A percentile compares a stretch with the other conserved stretches of the same genome.
phyloP scores from a whole-genome alignment of 2,888 invertebrate species.

The Rhagonycha lutea region DNA sequence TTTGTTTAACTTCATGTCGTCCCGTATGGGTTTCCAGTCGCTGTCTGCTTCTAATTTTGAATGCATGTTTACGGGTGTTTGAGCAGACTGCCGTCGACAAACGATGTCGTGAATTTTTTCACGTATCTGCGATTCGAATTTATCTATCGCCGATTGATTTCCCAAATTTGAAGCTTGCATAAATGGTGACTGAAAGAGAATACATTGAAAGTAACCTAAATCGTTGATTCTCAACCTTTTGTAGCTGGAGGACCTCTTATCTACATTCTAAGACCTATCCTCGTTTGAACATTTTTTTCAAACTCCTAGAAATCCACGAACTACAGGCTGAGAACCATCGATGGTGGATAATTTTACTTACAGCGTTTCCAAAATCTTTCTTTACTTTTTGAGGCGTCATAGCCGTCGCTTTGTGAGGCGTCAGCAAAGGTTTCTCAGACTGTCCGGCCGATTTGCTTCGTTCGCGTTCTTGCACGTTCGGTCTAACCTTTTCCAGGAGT shows the following conservation, averaged over 20 bases:
- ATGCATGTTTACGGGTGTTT: constrained; percentile 24
- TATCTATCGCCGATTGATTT: constrained; percentile 50
- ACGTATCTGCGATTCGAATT: constrained; percentile 55
- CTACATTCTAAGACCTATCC: background rate
- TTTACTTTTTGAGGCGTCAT: constrained; percentile 39
- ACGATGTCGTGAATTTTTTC: constrained; percentile 56
- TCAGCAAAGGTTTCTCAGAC: constrained; percentile 41
- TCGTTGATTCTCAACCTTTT: background rate
- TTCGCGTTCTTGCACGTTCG: constrained; percentile 50
- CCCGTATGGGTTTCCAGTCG: constrained; percentile 50
- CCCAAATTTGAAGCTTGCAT: constrained; percentile 35
- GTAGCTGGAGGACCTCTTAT: background rate
- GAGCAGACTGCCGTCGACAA: constrained; percentile 46
- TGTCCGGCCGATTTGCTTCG: constrained; percentile 52
- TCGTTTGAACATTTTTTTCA: background rate
- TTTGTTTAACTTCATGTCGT: constrained; percentile 56
- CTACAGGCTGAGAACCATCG: background rate
- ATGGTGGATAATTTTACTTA: constrained; percentile 9
- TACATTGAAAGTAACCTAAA: background rate
- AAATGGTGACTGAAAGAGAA: constrained; percentile 14
- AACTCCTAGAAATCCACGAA: background rate
- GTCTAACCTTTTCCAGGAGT: constrained; percentile 61
- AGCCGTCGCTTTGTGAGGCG: constrained; percentile 11
- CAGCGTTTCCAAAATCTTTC: constrained; percentile 17
- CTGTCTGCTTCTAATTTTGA: constrained; percentile 35